A percentile compares a stretch with the other conserved stretches of the same genome.
These are phyloP conservation scores for Hemiscyllium ocellatum DNA, from an alignment of 2,113 vertebrate genomes.

Conservation along the genomic window DNA sequence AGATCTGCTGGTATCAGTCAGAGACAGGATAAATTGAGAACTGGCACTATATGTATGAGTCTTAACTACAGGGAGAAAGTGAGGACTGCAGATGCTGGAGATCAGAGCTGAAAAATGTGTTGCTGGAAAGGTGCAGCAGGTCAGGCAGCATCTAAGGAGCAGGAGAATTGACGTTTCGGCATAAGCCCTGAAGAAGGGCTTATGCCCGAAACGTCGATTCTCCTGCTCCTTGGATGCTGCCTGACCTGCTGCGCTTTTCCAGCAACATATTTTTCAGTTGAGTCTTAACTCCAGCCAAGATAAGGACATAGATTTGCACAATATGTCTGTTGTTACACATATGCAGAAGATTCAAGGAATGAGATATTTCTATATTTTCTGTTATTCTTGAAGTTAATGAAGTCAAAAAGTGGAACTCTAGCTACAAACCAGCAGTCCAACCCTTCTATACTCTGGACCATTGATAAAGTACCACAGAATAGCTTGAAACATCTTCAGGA, in stretches of 20 bases:
- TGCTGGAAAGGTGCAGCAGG: too few species aligned
- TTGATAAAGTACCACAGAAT: background rate
- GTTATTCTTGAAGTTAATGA: background rate
- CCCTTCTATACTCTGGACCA: background rate
- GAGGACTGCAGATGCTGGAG: too few species aligned
- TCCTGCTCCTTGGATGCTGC: too few species aligned
- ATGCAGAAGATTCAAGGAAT: background rate
- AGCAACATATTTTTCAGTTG: too few species aligned
- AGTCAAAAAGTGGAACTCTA: background rate
- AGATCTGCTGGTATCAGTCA: background rate
- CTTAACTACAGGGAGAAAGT: background rate
- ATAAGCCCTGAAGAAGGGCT: too few species aligned
- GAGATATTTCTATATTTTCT: background rate
- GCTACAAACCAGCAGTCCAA: background rate
- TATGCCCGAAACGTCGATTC: too few species aligned
- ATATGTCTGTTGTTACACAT: background rate
- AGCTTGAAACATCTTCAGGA: background rate
- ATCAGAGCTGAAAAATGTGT: too few species aligned
- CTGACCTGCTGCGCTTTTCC: too few species aligned
- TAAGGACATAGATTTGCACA: background rate
- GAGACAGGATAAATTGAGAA: background rate
- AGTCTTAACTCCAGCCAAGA: background rate
- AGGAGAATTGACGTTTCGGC: too few species aligned
- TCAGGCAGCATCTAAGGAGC: too few species aligned
- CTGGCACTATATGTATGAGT: background rate